Evolutionary conservation across 2,888 invertebrate genomes (phyloP), one percentile per base, ranked within the genome.

Genomic region (Strigamia maritima): DNA sequence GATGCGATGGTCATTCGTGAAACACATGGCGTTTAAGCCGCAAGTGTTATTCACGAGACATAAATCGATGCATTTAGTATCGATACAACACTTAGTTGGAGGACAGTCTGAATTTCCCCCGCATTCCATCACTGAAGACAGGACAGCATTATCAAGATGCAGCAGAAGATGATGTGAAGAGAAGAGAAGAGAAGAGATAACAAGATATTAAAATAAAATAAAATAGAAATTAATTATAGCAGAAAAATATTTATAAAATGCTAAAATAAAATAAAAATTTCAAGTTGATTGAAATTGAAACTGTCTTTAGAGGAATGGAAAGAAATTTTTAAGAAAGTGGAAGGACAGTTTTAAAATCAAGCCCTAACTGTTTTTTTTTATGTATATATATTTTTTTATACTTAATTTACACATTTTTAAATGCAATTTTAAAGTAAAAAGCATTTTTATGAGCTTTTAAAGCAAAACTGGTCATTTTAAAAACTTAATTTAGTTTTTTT

Each of bases 1-100:
- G 6, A 95, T 94, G 82, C 94, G 91, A 84, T 94, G 94, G 82
- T 91, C 89, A 74, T 89, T 88, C 0, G 93, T 92, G 22, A 91
- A 89, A 84, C 96, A 94, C 80, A 88, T 88, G 14, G 94, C 91
- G 82, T 91, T 91, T 28, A 91, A 85, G 14, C 94, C 94, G 85
- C 94, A 94, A 26, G 91, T 78, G n/a, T 75, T 54, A 49, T 80
- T 75, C n/a, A 28, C 76, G 26, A 60, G 35, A 70, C 81, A 81
- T 12, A 78, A 40, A 35, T 80, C 81, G 10, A 79, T 24, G 60
- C 79, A 79, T 24, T 75, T 49, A 22, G 31, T 54, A 24, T 79
- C 74, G 26, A 79, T 26, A 40, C 79, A 79, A 60, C 76, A 79
- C 40, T 76, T 28, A 28, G 79, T 76, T 19, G 79, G 76, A 76